phyloP scores from a whole-genome alignment of 92 coral and sea anemone species.

The Phenganax marumi region DNA sequence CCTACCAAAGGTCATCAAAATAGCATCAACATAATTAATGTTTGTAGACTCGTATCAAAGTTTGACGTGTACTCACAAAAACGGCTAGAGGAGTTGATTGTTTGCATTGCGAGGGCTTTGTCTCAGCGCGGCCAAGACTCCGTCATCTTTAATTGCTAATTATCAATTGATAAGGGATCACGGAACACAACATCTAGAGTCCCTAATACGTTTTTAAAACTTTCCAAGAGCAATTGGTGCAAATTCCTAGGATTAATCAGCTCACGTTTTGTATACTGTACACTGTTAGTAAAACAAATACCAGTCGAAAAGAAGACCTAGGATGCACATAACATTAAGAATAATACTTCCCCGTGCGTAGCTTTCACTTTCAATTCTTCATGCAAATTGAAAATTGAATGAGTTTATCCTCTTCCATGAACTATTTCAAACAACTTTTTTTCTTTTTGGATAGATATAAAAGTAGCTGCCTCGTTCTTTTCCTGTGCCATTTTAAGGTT shows the following conservation, averaged over 20 bases:
- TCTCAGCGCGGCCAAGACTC: constrained; percentile 36
- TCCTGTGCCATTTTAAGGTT: too few species aligned
- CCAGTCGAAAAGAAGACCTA: background rate
- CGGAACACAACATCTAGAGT: constrained; percentile 67
- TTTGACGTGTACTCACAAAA: constrained; percentile 42
- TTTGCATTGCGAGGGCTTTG: constrained; percentile 47
- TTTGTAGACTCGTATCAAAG: constrained; percentile 48
- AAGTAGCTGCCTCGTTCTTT: too few species aligned
- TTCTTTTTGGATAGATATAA: too few species aligned
- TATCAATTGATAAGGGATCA: constrained; percentile 87
- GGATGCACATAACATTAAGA: background rate
- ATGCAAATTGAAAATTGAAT: too few species aligned
- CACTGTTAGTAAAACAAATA: constrained; percentile 32
- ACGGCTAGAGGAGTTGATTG: constrained; percentile 39
- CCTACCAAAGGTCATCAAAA: constrained; percentile 46
- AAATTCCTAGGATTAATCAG: constrained; percentile 40
- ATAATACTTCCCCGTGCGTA: background rate
- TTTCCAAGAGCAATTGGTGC: constrained; percentile 40
- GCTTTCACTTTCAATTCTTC: too few species aligned
- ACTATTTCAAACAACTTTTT: too few species aligned
- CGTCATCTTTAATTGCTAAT: constrained; percentile 89
- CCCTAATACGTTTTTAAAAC: constrained; percentile 48
- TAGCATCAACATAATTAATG: constrained; percentile 46
- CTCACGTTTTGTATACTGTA: constrained; percentile 24
- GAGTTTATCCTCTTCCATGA: too few species aligned